phyloP scores from a whole-genome alignment of 2,888 invertebrate species.

The Euphydryas editha region DNA sequence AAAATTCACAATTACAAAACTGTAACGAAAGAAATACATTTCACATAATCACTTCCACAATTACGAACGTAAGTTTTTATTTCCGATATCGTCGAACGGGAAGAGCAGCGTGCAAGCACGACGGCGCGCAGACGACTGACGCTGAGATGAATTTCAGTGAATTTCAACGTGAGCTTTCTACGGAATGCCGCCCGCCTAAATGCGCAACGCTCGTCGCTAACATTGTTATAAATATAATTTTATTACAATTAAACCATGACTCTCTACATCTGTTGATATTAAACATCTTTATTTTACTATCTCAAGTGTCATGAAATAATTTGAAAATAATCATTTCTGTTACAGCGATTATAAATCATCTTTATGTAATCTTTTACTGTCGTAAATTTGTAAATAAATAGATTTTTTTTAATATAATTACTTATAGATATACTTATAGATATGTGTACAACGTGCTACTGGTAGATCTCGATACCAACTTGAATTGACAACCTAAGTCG shows the following conservation, averaged over 20 bases:
- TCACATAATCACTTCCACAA: slow-evolving; percentile 14
- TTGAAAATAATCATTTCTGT: too few relatives aligned
- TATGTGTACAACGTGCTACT: too few relatives aligned
- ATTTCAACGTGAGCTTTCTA: slow-evolving; percentile 20
- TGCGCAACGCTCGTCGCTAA: slow-evolving; percentile 27
- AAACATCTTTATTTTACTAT: too few relatives aligned
- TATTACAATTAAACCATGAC: slow-evolving; percentile 16
- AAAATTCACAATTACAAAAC: not conserved
- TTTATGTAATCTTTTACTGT: too few relatives aligned
- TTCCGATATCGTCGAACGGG: slow-evolving; percentile 4
- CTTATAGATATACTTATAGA: too few relatives aligned
- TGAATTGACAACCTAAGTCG: too few relatives aligned
- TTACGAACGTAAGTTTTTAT: slow-evolving; percentile 25
- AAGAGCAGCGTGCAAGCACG: slow-evolving; percentile 16
- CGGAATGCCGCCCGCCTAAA: slow-evolving; percentile 34
- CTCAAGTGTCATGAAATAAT: too few relatives aligned
- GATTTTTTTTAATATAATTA: too few relatives aligned
- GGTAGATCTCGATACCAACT: too few relatives aligned
- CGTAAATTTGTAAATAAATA: too few relatives aligned
- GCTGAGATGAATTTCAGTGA: slow-evolving; percentile 33
- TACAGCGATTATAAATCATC: too few relatives aligned
- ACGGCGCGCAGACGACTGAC: slow-evolving; percentile 35
- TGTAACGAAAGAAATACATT: not conserved
- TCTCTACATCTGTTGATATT: not conserved
- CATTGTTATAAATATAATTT: slow-evolving; percentile 22